Percentiles rank a stretch among this genome's conserved stretches.
phyloP scores from a whole-genome alignment of 2,113 vertebrate species.

The Ptychochromis oligacanthus region DNA sequence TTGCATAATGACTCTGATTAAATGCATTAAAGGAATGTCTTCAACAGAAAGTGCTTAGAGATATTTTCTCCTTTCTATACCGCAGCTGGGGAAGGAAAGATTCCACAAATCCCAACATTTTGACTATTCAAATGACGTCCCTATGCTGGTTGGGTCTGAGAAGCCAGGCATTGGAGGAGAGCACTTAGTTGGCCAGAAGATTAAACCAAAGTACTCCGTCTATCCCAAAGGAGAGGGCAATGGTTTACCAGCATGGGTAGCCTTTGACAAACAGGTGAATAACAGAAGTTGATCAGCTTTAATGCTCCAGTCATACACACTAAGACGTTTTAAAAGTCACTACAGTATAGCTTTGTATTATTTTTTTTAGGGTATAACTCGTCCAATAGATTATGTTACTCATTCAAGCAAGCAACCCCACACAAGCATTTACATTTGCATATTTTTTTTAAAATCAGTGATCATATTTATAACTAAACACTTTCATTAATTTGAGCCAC shows the following conservation, averaged over 20 bases:
- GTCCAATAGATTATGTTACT: not conserved
- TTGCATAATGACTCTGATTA: too few relatives aligned
- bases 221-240: slow-evolving; percentile 77
- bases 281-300: not conserved
- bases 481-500: not conserved
- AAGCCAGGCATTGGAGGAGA: slow-evolving; percentile 89
- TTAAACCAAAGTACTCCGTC: slow-evolving; percentile 73
- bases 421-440: not conserved
- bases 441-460: not conserved
- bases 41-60: not conserved
- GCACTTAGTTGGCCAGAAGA: slow-evolving; percentile 79
- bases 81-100: slow-evolving; percentile 84
- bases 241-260: slow-evolving; percentile 84
- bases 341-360: not conserved
- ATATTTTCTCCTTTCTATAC: slow-evolving; percentile 7
- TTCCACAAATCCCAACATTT: slow-evolving; percentile 92
- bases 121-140: slow-evolving; percentile 80
- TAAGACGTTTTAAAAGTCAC: too few relatives aligned
- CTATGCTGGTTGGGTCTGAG: slow-evolving; percentile 80
- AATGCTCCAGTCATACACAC: not conserved
- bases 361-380: not conserved
- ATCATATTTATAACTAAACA: not conserved
- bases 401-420: not conserved
- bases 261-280: slow-evolving; percentile 92
- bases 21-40: not conserved